Base-by-base conservation (phyloP, 2,888 invertebrate species). In the Helleia helle region DNA sequence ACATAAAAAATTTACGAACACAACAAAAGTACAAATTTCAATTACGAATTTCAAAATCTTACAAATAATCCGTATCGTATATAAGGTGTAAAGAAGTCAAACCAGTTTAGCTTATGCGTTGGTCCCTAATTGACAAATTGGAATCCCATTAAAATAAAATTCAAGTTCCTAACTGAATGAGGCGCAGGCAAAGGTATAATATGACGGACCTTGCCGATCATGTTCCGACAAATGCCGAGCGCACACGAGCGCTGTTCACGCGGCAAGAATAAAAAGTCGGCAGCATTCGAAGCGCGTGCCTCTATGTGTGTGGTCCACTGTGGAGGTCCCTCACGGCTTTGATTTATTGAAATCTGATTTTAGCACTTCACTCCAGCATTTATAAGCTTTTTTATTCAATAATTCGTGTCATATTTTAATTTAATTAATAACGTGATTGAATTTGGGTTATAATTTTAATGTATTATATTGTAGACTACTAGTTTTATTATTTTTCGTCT, bases 281-380 rank as follows among this genome's bases (percentile, higher is more conserved):
- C 86, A 72, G 76, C 83, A 88, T 87, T 88, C 85, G 85, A 81
- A 88, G 88, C 90, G 90, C 90, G 90, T 90, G 90, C 90, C 90
- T 87, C 90, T 69, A 86, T 83, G 87, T 89, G 90, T 90, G 90
- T 90, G 90, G 90, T 90, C 90, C 77, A 70, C 83, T 74, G 43
- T 51, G 86, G 85, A 83, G 86, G 86, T 83, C 86, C 74, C 71
- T 65, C 54, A 65, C 64, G 51, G 52, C 55, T 62, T 72, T 81
- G 76, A 81, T 81, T 77, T 77, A 80, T 79, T 72, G 68, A 65
- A 74, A 72, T 69, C 69, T 48, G 62, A 71, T 71, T 72, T 80
- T 81, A 74, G 69, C 80, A 74, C 76, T 61, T 62, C 61, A 22
- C 14, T 43, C 18, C 17, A 49, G 58, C 56, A 40, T 42, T 42